Conservation (phyloP, 2,888 invertebrate species). For the Lagria hirta region DNA sequence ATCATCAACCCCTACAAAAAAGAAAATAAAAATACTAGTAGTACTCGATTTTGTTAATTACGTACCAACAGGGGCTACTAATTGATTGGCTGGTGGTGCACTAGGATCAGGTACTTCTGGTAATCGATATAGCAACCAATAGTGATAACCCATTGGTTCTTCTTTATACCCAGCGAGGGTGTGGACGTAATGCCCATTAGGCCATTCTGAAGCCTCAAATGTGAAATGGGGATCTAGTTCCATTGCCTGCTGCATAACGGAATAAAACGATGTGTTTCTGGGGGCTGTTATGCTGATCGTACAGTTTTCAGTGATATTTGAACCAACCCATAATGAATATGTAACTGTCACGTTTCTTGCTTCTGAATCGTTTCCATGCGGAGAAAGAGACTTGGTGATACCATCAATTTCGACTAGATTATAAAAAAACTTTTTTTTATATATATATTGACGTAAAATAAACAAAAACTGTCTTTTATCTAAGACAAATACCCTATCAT, state of each 20-base stretch:
- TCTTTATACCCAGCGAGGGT: slow-evolving; percentile 79
- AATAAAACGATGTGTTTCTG: slow-evolving; percentile 66
- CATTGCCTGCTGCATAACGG: slow-evolving; percentile 77
- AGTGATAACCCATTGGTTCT: slow-evolving; percentile 83
- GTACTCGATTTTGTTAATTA: slow-evolving; percentile 18
- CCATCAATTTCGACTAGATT: slow-evolving; percentile 51
- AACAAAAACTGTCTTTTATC: too few relatives aligned
- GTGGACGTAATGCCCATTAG: slow-evolving; percentile 89
- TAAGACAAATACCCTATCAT: too few relatives aligned
- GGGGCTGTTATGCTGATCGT: slow-evolving; percentile 76
- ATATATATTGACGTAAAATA: too few relatives aligned
- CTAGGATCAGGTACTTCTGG: slow-evolving; percentile 78
- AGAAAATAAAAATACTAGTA: slow-evolving; percentile 5
- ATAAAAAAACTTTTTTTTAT: slow-evolving; percentile 30
- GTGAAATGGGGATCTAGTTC: slow-evolving; percentile 69
- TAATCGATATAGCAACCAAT: slow-evolving; percentile 84
- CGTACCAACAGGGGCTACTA: slow-evolving; percentile 85
- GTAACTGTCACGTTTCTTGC: slow-evolving; percentile 74
- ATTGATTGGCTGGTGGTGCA: slow-evolving; percentile 81
- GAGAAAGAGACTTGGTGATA: slow-evolving; percentile 46
- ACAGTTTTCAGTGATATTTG: slow-evolving; percentile 79
- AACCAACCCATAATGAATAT: slow-evolving; percentile 87
- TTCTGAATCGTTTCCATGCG: slow-evolving; percentile 60
- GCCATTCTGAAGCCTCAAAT: slow-evolving; percentile 79
- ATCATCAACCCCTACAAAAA: slow-evolving; percentile 79